Percentiles rank a stretch among this genome's conserved stretches.
These are phyloP conservation scores for Crematogaster levior DNA, from an alignment of 2,888 invertebrate genomes.

Conservation along the genomic window DNA sequence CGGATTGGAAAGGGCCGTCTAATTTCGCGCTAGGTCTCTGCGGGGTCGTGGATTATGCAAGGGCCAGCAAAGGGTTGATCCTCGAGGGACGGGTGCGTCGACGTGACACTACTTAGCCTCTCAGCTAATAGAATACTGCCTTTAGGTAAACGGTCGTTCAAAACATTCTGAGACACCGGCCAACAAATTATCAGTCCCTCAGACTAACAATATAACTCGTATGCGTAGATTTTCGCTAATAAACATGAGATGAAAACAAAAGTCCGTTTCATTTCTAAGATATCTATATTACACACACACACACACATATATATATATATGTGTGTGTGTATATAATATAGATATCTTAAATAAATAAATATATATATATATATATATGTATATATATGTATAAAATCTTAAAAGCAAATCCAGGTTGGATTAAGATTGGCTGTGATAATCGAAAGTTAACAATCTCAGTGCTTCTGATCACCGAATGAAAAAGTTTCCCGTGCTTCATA, in stretches of 20 bases:
- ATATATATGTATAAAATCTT: background rate
- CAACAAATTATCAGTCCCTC: conserved; percentile 24
- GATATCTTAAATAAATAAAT: too few species aligned
- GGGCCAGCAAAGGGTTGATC: conserved; percentile 83
- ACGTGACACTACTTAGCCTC: conserved; percentile 82
- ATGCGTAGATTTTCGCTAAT: background rate
- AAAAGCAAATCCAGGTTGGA: conserved; percentile 3
- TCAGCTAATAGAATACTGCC: conserved; percentile 77
- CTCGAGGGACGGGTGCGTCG: conserved; percentile 81
- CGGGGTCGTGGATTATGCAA: conserved; percentile 82
- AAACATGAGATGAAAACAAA: background rate
- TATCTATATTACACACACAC: too few species aligned
- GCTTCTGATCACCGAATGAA: background rate
- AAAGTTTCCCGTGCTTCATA: background rate
- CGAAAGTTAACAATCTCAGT: conserved; percentile 8
- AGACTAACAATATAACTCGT: background rate
- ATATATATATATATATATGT: background rate
- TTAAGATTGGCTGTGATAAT: background rate
- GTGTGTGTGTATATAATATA: too few species aligned
- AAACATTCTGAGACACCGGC: conserved; percentile 25
- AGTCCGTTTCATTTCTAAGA: background rate
- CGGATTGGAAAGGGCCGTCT: conserved; percentile 74
- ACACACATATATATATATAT: too few species aligned
- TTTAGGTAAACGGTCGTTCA: conserved; percentile 66
- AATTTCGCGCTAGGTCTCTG: conserved; percentile 82